These are phyloP conservation scores for Ictalurus furcatus DNA, from an alignment of 2,113 vertebrate genomes.

Conservation along the genomic window DNA sequence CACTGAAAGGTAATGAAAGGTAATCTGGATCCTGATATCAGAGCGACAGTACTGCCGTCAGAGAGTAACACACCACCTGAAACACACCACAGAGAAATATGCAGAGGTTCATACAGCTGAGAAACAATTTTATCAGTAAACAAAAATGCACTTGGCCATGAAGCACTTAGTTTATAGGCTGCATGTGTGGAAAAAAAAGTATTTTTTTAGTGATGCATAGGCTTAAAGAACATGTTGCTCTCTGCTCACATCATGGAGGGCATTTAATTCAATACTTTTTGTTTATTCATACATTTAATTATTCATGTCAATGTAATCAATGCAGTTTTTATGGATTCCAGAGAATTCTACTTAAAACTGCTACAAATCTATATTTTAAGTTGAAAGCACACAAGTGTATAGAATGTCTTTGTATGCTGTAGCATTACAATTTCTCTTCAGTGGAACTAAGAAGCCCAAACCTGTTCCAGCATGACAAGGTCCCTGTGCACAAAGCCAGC, in stretches of 20 bases:
- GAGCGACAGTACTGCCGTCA: constrained; percentile 27
- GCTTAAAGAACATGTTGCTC: background rate
- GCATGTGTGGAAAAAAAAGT: background rate
- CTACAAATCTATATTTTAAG: background rate
- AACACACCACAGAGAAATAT: background rate
- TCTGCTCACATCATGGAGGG: background rate
- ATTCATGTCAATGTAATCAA: background rate
- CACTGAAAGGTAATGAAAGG: constrained; percentile 41
- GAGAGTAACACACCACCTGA: constrained; percentile 25
- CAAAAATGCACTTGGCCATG: background rate
- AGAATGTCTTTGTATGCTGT: background rate
- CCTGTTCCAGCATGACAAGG: background rate
- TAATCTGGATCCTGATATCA: constrained; percentile 51
- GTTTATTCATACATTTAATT: background rate
- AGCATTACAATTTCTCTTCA: background rate
- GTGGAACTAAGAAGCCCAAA: background rate
- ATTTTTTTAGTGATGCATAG: background rate
- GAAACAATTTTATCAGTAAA: background rate
- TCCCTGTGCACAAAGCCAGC: background rate
- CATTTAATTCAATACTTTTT: background rate
- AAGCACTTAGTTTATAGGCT: background rate
- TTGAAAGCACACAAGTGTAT: background rate
- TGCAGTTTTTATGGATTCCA: background rate
- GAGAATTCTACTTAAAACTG: background rate
- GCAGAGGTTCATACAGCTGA: background rate